Evolutionary conservation across 2,113 vertebrate species (phyloP).

Genomic region (Epinephelus moara): DNA sequence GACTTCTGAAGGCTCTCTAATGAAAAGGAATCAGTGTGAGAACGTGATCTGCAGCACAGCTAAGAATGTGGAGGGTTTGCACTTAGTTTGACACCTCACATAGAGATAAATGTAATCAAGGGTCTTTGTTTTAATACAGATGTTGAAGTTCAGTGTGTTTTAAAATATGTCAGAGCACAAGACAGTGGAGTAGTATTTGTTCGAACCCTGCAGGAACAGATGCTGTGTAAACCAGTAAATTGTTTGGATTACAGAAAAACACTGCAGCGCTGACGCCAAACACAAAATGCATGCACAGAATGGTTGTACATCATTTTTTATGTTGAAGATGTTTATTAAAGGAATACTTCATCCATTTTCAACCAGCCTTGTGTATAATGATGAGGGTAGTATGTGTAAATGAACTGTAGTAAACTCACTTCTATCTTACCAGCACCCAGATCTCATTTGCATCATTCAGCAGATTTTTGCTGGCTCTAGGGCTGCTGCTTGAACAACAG

Average conservation of each 20-base stretch:
- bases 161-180: background rate
- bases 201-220: background rate
- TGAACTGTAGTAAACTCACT: too few relatives aligned
- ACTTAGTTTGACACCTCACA: background rate
- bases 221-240: background rate
- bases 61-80: background rate
- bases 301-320: background rate
- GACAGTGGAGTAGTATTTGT: background rate
- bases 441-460: too few relatives aligned
- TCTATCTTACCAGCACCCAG: too few relatives aligned
- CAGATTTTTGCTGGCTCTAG: too few relatives aligned
- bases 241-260: conserved; percentile 14
- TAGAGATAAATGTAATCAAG: background rate
- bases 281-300: background rate
- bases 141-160: background rate
- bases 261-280: background rate
- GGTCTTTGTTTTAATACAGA: background rate
- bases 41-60: conserved; percentile 13
- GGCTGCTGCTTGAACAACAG: too few relatives aligned
- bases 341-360: too few relatives aligned
- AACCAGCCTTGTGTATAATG: too few relatives aligned
- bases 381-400: too few relatives aligned
- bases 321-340: background rate
- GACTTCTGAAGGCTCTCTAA: conserved; percentile 44
- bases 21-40: conserved; percentile 31